Evolutionary conservation across 2,113 vertebrate genomes (phyloP).

Genomic region (Dunckerocampus dactyliophorus): DNA sequence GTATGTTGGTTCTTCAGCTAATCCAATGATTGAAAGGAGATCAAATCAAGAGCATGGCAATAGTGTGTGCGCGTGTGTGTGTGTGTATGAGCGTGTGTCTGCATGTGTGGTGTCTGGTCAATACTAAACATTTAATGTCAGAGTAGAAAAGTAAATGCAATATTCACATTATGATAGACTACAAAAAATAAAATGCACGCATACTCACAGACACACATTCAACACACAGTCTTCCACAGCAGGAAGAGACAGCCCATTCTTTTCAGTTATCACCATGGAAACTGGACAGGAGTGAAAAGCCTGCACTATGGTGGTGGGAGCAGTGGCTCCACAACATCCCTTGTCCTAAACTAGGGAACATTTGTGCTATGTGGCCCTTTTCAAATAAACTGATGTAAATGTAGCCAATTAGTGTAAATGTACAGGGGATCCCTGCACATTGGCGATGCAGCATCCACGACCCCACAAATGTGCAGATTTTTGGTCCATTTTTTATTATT

Average conservation of each 20-base stretch:
- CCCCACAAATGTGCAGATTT: too few relatives aligned
- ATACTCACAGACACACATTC: background rate
- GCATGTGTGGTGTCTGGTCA: background rate
- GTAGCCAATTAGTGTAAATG: background rate
- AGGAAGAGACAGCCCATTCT: slow-evolving; percentile 63
- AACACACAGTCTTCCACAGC: slow-evolving; percentile 40
- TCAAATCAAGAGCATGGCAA: slow-evolving; percentile 9
- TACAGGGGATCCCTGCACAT: too few relatives aligned
- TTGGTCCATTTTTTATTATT: too few relatives aligned
- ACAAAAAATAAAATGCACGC: slow-evolving; percentile 24
- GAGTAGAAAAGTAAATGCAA: slow-evolving; percentile 12
- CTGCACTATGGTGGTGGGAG: slow-evolving; percentile 40
- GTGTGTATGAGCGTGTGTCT: slow-evolving; percentile 1
- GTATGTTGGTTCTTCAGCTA: slow-evolving; percentile 8
- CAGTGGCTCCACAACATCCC: slow-evolving; percentile 39
- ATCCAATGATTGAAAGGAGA: slow-evolving; percentile 3
- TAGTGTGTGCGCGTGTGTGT: background rate
- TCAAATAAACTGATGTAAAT: too few relatives aligned
- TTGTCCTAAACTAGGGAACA: slow-evolving; percentile 29
- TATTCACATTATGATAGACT: slow-evolving; percentile 23
- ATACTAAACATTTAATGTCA: slow-evolving; percentile 28
- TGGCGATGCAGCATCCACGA: too few relatives aligned
- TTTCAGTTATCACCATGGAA: slow-evolving; percentile 75
- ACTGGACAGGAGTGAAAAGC: slow-evolving; percentile 66
- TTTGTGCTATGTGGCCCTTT: slow-evolving; percentile 8